Evolutionary conservation across 2,113 vertebrate species (phyloP).

Genomic region (Hepsetus odoe): DNA sequence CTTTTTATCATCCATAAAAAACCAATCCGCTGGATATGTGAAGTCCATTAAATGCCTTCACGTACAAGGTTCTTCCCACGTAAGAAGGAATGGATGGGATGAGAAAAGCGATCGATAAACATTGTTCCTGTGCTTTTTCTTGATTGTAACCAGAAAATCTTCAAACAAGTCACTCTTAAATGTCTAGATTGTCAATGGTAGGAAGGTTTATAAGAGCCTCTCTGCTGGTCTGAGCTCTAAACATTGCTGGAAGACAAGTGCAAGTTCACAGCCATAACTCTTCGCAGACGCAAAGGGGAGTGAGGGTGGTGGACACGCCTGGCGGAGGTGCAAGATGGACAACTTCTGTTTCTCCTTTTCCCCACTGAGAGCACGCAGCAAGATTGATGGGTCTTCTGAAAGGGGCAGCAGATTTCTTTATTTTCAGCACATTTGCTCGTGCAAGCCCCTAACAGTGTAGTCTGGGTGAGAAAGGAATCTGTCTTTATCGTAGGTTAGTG

Average conservation of each 20-base stretch:
- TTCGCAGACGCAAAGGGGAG: background rate
- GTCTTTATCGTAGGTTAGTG: slow-evolving; percentile 53
- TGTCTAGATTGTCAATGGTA: background rate
- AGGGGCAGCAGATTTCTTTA: slow-evolving; percentile 62
- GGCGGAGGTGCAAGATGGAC: slow-evolving; percentile 32
- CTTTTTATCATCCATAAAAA: slow-evolving; percentile 66
- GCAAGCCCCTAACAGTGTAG: slow-evolving; percentile 34
- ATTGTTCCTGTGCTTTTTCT: slow-evolving; percentile 59
- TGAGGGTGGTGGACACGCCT: background rate
- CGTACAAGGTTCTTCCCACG: slow-evolving; percentile 31
- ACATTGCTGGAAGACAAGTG: background rate
- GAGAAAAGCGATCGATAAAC: slow-evolving; percentile 62
- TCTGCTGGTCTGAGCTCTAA: background rate
- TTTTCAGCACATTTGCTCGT: slow-evolving; percentile 54
- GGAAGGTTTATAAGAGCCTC: slow-evolving; percentile 19
- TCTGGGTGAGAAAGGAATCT: slow-evolving; percentile 50
- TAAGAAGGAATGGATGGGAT: slow-evolving; percentile 45
- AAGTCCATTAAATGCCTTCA: slow-evolving; percentile 50
- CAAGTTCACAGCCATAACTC: slow-evolving; percentile 8
- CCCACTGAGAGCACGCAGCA: slow-evolving; percentile 26
- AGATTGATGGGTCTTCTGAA: slow-evolving; percentile 51
- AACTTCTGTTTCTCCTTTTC: slow-evolving; percentile 19
- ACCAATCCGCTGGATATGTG: slow-evolving; percentile 50
- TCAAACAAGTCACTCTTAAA: background rate
- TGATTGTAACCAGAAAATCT: slow-evolving; percentile 44